phyloP scores from a whole-genome alignment of 1,140 invertebrate genomes.

The Drosophila dunni region DNA sequence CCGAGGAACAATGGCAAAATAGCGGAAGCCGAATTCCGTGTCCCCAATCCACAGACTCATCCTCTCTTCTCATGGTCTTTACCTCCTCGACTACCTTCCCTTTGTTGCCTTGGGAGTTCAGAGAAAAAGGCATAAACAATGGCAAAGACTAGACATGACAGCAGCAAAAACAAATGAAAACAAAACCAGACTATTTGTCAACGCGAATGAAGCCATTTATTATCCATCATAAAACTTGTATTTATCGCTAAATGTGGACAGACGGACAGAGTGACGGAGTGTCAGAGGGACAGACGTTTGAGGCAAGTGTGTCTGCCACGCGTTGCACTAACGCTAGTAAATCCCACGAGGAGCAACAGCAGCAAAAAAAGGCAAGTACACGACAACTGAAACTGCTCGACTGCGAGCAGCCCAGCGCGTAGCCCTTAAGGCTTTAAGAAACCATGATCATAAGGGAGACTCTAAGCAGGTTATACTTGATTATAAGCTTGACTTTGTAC shows the following conservation, averaged over 20 bases:
- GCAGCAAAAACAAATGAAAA: constrained; percentile 71
- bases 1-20: constrained; percentile 36
- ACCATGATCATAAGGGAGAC: too few species aligned
- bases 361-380: not conserved
- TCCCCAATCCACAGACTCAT: not conserved
- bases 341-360: constrained; percentile 48
- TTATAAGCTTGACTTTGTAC: too few species aligned
- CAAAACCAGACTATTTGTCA: constrained; percentile 83
- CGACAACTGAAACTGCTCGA: too few species aligned
- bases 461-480: too few species aligned
- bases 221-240: constrained; percentile 84
- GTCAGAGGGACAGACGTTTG: not conserved
- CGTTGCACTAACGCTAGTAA: constrained; percentile 43
- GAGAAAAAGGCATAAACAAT: constrained; percentile 29
- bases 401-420: not conserved
- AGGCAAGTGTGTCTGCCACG: constrained; percentile 34
- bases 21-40: constrained; percentile 44
- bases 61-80: too few species aligned
- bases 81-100: not conserved
- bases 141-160: constrained; percentile 24
- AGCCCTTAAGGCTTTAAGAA: not conserved
- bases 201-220: constrained; percentile 84
- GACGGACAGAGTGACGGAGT: constrained; percentile 9
- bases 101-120: not conserved
- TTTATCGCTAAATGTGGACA: constrained; percentile 75